A percentile compares a stretch with the other conserved stretches of the same genome.
These are phyloP conservation scores for Erebia ligea DNA, from an alignment of 2,888 invertebrate species.

Conservation along the genomic window DNA sequence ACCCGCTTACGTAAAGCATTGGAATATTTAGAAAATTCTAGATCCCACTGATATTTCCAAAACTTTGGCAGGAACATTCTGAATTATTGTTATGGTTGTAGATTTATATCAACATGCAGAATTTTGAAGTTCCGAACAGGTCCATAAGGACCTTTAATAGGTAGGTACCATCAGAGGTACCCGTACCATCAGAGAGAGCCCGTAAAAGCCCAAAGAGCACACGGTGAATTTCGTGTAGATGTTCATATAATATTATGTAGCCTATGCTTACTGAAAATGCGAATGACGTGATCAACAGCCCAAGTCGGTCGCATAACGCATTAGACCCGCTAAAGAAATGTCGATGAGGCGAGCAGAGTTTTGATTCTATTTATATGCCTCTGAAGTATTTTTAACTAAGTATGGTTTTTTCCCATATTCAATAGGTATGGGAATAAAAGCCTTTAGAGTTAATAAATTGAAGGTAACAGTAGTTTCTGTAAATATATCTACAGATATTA, in stretches of 20 bases:
- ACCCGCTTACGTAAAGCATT: constrained; percentile 33
- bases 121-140: neutral
- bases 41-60: neutral
- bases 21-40: constrained; percentile 8
- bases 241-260: no score
- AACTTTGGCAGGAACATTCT: neutral
- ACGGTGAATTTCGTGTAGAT: no score
- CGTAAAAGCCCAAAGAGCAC: no score
- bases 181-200: neutral
- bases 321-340: no score
- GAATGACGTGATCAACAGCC: no score
- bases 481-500: neutral
- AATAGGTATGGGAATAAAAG: neutral
- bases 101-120: neutral
- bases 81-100: neutral
- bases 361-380: no score
- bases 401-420: no score
- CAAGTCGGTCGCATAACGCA: no score
- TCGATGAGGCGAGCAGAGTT: no score
- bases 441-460: neutral
- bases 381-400: no score
- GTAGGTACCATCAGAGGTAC: neutral
- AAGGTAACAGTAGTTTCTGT: neutral
- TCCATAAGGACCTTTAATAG: neutral
- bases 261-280: no score